Percentiles rank a stretch among this genome's conserved stretches.
Evolutionary conservation across 2,888 invertebrate genomes (phyloP).

Genomic region (Aleiodes alternator): DNA sequence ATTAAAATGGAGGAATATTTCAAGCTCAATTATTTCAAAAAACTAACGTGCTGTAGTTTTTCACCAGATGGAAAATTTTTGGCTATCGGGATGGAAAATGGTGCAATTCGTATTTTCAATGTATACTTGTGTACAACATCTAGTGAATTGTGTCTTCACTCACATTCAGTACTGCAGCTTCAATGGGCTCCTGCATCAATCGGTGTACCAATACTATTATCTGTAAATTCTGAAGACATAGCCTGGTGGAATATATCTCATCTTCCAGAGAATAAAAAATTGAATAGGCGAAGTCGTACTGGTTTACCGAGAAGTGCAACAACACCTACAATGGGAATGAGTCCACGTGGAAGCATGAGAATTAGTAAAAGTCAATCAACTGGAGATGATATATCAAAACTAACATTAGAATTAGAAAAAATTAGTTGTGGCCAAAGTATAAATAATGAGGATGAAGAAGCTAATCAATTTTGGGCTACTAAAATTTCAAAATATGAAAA

Average conservation of each 20-base stretch:
- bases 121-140: conserved; percentile 54
- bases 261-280: conserved; percentile 46
- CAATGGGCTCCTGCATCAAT: conserved; percentile 66
- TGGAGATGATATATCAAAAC: conserved; percentile 43
- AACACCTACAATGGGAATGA: conserved; percentile 53
- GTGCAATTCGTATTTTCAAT: conserved; percentile 77
- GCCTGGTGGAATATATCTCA: conserved; percentile 70
- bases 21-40: conserved; percentile 40
- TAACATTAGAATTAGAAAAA: conserved; percentile 12
- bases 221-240: conserved; percentile 67
- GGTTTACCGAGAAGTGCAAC: conserved; percentile 62
- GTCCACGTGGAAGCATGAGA: conserved; percentile 53
- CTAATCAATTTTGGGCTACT: conserved; percentile 61
- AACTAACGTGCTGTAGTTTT: conserved; percentile 68
- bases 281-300: conserved; percentile 61
- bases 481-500: conserved; percentile 63
- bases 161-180: conserved; percentile 64
- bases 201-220: conserved; percentile 65
- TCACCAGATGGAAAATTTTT: conserved; percentile 79
- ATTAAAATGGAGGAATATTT: conserved; percentile 44
- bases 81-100: conserved; percentile 81
- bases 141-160: conserved; percentile 63
- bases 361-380: conserved; percentile 56
- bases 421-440: not conserved
- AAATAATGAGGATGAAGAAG: conserved; percentile 17